Base-by-base conservation (phyloP, 92 coral and sea anemone species). In the Zoanthus sansibaricus region DNA sequence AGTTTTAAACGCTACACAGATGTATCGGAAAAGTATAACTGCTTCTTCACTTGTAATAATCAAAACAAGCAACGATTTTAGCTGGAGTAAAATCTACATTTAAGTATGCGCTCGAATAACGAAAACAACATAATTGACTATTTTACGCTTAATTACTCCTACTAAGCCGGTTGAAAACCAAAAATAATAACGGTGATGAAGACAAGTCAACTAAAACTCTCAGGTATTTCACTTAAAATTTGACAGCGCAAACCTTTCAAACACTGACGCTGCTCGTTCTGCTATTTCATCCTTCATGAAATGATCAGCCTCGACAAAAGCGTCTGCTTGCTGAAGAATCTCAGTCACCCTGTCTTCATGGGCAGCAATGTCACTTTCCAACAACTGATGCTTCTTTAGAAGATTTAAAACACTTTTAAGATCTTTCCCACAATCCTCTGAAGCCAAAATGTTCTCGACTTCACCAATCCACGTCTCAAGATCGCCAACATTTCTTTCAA, bases 271-370 rank as follows among this genome's bases (percentile, higher is more conserved):
- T 14, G 99, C 98, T 75, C 94, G 90, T 84, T 91, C 95, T 20
- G 89, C 94, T 75, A 96, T 96, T 82, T 96, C 99, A 15, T 95
- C 95, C 77, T 95, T 95, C 91, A 92, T 91, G 68, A 95, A 96
- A 85, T 96, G 99, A 61, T 86, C 95, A 0, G 95, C 95, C 62
- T 93, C 97, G 5, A 91, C 95, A 83, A 95, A 95, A 31, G 91
- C 99, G n/a, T 91, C 93, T 8, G 98, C 95, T 72, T 95, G 98
- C 49, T 88, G 80, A 47, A 94, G 79, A 31, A 95, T 91, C 18
- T 92, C 95, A 7, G 87, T 92, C 32, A 96, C 95, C 17, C 99
- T 92, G 9, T 93, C 99, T 77, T 95, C 97, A 69, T 92, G 98
- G 8, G 91, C 83, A 46, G 89, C 75, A 17, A 95, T 90, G 80